Evolutionary conservation across 2,888 invertebrate genomes (phyloP), one percentile per base, ranked within the genome.

Genomic region (Hyles lineata): DNA sequence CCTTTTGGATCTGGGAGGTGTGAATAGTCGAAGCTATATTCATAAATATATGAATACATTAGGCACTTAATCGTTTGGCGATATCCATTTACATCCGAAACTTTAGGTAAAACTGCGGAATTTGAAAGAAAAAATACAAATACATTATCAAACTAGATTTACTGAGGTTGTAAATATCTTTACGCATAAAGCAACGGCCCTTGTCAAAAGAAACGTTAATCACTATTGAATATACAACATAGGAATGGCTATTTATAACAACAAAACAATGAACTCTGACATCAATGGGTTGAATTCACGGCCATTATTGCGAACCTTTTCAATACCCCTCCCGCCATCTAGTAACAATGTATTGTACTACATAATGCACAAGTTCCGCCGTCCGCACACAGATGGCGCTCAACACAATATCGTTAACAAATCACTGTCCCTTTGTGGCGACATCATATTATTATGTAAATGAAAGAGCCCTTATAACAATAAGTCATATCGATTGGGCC

Each of bases 401-500:
- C 4, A 67, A 67, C 17, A 67, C 67, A 67, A 67, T 67, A 50
- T 62, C 21, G 50, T 15, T 67, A 67, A 67, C 67, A 50, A 67
- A 67, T 67, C 67, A 50, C 50, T 67, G 43, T 50, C 67, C 61
- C 67, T 50, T 67, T 67, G 67, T 67, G 23, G 50, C 23, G 67
- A 67, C 67, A 67, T 67, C 11, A 67, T 17, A 67, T 67, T 67
- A 67, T 67, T 17, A 67, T 67, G 67, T 23, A 67, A 67, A 67
- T 67, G 43, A 50, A 67, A 67, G 67, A 67, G 50, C 67, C 67
- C 50, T 67, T 67, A 67, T 35, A 58, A 59, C 70, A 59, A 59
- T 70, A 58, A 55, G 70, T 58, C 32, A 70, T 67, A 67, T 67
- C 59, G 70, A 59, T 70, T 60, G 59, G 8, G 70, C 32, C 73